Evolutionary conservation across 2,888 invertebrate species (phyloP).

Genomic region (Zygaena filipendulae): DNA sequence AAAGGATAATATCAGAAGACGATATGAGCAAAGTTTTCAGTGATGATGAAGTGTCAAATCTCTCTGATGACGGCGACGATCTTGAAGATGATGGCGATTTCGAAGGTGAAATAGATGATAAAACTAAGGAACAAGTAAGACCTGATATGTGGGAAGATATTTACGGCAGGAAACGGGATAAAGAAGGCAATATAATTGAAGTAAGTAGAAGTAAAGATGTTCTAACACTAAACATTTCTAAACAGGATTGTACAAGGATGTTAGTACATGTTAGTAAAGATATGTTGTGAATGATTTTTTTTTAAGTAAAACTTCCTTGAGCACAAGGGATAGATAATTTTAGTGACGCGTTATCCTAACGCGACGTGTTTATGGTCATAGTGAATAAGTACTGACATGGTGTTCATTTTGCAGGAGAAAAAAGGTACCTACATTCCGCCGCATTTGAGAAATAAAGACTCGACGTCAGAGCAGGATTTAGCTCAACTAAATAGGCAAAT

Average conservation of each 20-base stretch:
- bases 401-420: slow-evolving; percentile 42
- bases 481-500: slow-evolving; percentile 79
- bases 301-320: no score
- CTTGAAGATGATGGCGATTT: slow-evolving; percentile 20
- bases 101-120: slow-evolving; percentile 20
- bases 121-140: slow-evolving; percentile 31
- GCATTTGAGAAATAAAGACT: slow-evolving; percentile 73
- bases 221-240: slow-evolving; percentile 6
- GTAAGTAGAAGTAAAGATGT: slow-evolving; percentile 34
- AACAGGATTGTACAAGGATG: no score
- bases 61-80: slow-evolving; percentile 38
- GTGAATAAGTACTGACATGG: no score
- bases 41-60: slow-evolving; percentile 56
- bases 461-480: slow-evolving; percentile 67
- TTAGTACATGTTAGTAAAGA: no score
- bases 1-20: slow-evolving; percentile 34
- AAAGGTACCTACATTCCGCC: slow-evolving; percentile 84
- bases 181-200: slow-evolving; percentile 80
- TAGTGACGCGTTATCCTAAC: no score
- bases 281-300: no score
- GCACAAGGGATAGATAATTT: no score
- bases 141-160: slow-evolving; percentile 86
- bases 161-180: slow-evolving; percentile 87
- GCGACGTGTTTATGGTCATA: no score
- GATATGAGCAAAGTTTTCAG: slow-evolving; percentile 46